Evolutionary conservation across 2,797 vertebrate genomes (phyloP).

Genomic region (Triplophysa bombifrons): DNA sequence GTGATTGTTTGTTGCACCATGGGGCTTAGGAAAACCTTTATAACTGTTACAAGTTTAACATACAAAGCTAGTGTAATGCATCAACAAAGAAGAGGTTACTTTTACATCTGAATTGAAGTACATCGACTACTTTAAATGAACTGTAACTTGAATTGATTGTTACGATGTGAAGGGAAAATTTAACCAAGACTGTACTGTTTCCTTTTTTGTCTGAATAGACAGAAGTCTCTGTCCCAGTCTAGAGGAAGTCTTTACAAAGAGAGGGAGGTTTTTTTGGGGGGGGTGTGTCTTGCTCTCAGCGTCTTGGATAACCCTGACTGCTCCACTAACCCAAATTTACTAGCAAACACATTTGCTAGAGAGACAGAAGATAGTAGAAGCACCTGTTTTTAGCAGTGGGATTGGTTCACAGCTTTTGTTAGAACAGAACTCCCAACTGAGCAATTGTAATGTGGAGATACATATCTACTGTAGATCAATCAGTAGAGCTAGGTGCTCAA

Average conservation of each 20-base stretch:
- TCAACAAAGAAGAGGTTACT: neutral
- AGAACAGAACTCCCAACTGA: neutral
- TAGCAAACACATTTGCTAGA: constrained; percentile 16
- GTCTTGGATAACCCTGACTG: constrained; percentile 43
- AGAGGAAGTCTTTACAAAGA: constrained; percentile 27
- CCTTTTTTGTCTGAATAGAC: constrained; percentile 16
- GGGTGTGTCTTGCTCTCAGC: constrained; percentile 31
- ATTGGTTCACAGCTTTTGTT: neutral
- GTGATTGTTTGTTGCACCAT: no score
- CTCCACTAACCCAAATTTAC: constrained; percentile 49
- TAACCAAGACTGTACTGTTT: neutral
- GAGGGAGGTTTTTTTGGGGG: constrained; percentile 25
- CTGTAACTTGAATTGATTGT: neutral
- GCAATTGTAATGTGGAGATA: neutral
- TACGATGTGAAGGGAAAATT: neutral
- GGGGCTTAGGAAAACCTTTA: no score
- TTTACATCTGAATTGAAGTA: neutral
- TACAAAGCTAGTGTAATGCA: neutral
- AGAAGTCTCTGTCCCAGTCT: constrained; percentile 3
- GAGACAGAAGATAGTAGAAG: neutral
- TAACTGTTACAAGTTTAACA: neutral
- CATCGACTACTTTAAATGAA: neutral
- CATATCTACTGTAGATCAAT: neutral
- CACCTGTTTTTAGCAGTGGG: constrained; percentile 1
- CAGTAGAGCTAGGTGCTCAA: neutral